phyloP scores from a whole-genome alignment of 2,113 vertebrate species.

The Sander lucioperca region DNA sequence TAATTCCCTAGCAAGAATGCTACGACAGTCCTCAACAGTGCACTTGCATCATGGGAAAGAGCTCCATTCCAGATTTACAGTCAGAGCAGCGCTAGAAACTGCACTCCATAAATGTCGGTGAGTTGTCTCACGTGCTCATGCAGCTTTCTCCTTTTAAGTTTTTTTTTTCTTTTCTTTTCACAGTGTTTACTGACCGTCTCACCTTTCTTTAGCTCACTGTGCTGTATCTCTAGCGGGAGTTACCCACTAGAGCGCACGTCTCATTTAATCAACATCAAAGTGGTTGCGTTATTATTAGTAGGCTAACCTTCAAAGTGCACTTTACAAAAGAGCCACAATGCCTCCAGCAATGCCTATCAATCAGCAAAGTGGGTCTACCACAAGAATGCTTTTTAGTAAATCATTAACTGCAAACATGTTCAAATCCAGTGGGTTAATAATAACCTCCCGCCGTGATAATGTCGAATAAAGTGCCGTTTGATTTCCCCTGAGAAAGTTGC shows the following conservation, averaged over 20 bases:
- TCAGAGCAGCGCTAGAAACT: not conserved
- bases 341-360: not conserved
- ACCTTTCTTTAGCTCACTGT: conserved; percentile 16
- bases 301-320: conserved; percentile 30
- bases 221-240: conserved; percentile 21
- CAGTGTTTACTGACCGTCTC: not conserved
- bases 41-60: conserved; percentile 1
- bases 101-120: conserved; percentile 4
- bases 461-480: not conserved
- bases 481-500: conserved; percentile 50
- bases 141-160: not conserved
- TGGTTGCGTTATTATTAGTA: conserved; percentile 20
- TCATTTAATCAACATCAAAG: conserved; percentile 29
- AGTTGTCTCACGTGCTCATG: not conserved
- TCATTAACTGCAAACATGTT: conserved; percentile 4
- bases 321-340: not conserved
- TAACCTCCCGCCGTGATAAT: not conserved
- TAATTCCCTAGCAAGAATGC: not conserved
- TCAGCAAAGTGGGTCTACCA: not conserved
- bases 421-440: not conserved
- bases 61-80: conserved; percentile 30
- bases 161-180: not conserved
- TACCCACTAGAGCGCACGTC: conserved; percentile 2
- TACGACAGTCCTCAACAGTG: conserved; percentile 3
- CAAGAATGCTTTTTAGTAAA: not conserved